Base-by-base conservation (phyloP, 1,140 invertebrate species). In the Cotesia chilonis region DNA sequence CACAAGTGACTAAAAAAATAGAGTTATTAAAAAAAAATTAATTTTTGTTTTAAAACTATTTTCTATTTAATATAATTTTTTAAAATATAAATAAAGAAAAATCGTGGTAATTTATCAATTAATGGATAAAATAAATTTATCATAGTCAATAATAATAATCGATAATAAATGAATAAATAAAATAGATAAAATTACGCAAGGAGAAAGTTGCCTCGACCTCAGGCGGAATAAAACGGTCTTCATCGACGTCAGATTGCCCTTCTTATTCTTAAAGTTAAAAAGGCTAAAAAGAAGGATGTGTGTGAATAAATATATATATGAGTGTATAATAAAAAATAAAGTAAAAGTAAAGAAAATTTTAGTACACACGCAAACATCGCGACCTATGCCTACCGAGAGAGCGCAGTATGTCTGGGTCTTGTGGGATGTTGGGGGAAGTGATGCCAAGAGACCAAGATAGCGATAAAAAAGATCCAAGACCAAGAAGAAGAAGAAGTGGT, bases 121-220 rank as follows among this genome's bases (percentile, higher is more conserved):
- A 57, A 57, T 17, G 68, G 37, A 69, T 70, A 63, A 72, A 70
- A 55, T n/a, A 55, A 5, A 38, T 47, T 20, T 12, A 12, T 61
- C 38, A 38, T n/a, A 37, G 52, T 47, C 47, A 51, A 41, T 28
- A 5, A 59, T 41, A 41, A 41, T 41, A 41, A 28, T 28, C 20
- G 20, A 28, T 28, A 28, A 28, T 28, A 28, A 28, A 28, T 28
- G 20, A 63, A 63, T 63, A 72, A 66, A 71, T 57, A 76, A 76
- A 68, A 37, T 65, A 73, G 71, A 75, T 75, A 77, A 78, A 41
- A 41, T 81, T 81, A 77, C 75, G 78, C 78, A 78, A 79, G 75
- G 80, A 77, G 78, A 81, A 81, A 81, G 79, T 80, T 70, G 70
- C 72, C 55, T 54, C 73, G 60, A 74, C 68, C 69, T 71, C 60